Evolutionary conservation across 2,888 invertebrate genomes (phyloP).

Genomic region (Hirtodrosophila histrioides): DNA sequence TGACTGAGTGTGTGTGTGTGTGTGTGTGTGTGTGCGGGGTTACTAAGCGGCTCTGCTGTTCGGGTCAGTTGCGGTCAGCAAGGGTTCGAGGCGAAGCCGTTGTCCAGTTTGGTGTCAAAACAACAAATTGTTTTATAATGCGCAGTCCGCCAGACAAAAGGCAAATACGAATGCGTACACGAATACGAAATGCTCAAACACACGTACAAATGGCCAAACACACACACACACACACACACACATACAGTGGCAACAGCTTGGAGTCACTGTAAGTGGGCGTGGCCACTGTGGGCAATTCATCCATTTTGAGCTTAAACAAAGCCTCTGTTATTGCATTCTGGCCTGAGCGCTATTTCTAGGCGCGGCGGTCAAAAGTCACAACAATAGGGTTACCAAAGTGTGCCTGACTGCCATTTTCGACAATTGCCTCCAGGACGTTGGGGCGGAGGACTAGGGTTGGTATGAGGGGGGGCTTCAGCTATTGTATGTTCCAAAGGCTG

Average conservation of each 20-base stretch:
- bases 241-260: constrained; percentile 41
- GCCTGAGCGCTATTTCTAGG: constrained; percentile 17
- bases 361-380: constrained; percentile 61
- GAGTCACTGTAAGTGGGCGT: constrained; percentile 13
- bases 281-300: constrained; percentile 17
- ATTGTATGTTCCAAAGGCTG: constrained; percentile 10
- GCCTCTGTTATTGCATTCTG: constrained; percentile 48
- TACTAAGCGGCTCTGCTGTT: constrained; percentile 21
- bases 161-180: constrained; percentile 51
- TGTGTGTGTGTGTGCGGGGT: constrained; percentile 1
- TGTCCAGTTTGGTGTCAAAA: constrained; percentile 69
- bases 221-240: constrained; percentile 8
- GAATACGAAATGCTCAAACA: constrained; percentile 1
- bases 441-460: too few relatives aligned
- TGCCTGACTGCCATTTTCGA: constrained; percentile 15
- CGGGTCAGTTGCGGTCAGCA: constrained; percentile 57
- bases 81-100: constrained; percentile 21
- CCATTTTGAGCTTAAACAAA: constrained; percentile 53
- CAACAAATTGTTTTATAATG: constrained; percentile 81
- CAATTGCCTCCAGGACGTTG: not conserved
- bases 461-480: not conserved
- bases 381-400: constrained; percentile 25
- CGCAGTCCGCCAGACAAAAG: constrained; percentile 63
- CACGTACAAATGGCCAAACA: constrained; percentile 13
- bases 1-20: constrained; percentile 4